Evolutionary conservation across 2,888 invertebrate species (phyloP).

Genomic region (Ochropleura plecta): DNA sequence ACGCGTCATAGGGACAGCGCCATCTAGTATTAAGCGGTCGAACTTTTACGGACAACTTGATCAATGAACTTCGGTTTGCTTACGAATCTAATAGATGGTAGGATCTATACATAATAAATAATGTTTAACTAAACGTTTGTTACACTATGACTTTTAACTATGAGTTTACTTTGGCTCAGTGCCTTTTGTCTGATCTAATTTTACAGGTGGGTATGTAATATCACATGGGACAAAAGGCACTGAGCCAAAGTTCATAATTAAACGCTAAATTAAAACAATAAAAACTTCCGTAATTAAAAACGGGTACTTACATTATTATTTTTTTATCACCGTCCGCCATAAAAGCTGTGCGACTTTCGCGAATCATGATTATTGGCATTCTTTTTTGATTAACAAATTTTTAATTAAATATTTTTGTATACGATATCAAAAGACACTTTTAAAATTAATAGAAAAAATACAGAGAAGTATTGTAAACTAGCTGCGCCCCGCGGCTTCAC

Average conservation of each 20-base stretch:
- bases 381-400: not conserved
- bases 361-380: slow-evolving; percentile 9
- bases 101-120: no score
- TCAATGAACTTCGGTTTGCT: no score
- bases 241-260: not conserved
- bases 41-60: no score
- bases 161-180: no score
- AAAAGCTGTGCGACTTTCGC: not conserved
- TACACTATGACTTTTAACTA: no score
- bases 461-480: not conserved
- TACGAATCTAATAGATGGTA: no score
- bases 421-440: not conserved
- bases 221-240: not conserved
- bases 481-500: no score
- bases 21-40: no score
- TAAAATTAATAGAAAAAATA: not conserved
- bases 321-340: not conserved
- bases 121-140: no score
- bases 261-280: slow-evolving; percentile 13
- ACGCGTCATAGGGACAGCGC: no score
- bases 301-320: slow-evolving; percentile 4
- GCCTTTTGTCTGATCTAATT: no score
- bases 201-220: not conserved
- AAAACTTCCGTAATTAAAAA: slow-evolving; percentile 35
- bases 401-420: slow-evolving; percentile 22